phyloP scores from a whole-genome alignment of 1,140 invertebrate species.

The Zaprionus ghesquierei region DNA sequence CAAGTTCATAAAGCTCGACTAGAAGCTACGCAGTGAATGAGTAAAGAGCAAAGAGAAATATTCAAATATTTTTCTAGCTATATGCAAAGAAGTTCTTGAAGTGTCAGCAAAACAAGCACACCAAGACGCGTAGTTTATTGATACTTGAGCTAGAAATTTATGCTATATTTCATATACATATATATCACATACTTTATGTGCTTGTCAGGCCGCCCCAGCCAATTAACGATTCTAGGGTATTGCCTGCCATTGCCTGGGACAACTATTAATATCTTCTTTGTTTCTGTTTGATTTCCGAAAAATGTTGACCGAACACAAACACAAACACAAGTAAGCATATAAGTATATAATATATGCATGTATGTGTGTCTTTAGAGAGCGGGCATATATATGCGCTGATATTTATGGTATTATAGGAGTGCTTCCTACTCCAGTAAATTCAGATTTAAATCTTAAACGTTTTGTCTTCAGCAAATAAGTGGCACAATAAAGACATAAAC shows the following conservation, averaged over 20 bases:
- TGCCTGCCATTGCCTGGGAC: background rate
- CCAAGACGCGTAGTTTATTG: background rate
- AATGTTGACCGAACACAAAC: slow-evolving; percentile 28
- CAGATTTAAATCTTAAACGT: slow-evolving; percentile 20
- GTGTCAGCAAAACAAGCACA: slow-evolving; percentile 1
- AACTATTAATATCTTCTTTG: slow-evolving; percentile 9
- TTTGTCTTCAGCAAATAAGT: slow-evolving; percentile 31
- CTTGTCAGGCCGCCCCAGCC: background rate
- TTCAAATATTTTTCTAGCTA: background rate
- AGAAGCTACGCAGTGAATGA: slow-evolving; percentile 14
- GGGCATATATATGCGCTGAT: background rate
- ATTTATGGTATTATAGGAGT: slow-evolving; percentile 7
- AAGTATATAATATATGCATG: background rate
- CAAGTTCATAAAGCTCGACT: background rate
- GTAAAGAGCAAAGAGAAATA: background rate
- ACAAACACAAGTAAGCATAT: slow-evolving; percentile 32
- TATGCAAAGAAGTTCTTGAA: background rate
- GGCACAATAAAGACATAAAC: slow-evolving; percentile 59
- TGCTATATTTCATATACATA: background rate
- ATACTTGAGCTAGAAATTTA: background rate
- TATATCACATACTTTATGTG: background rate
- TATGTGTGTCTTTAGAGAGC: background rate
- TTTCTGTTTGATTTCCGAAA: slow-evolving; percentile 32
- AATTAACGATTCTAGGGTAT: background rate
- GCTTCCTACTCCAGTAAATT: slow-evolving; percentile 1